phyloP scores from a whole-genome alignment of 2,888 invertebrate genomes.

The Salticus scenicus region DNA sequence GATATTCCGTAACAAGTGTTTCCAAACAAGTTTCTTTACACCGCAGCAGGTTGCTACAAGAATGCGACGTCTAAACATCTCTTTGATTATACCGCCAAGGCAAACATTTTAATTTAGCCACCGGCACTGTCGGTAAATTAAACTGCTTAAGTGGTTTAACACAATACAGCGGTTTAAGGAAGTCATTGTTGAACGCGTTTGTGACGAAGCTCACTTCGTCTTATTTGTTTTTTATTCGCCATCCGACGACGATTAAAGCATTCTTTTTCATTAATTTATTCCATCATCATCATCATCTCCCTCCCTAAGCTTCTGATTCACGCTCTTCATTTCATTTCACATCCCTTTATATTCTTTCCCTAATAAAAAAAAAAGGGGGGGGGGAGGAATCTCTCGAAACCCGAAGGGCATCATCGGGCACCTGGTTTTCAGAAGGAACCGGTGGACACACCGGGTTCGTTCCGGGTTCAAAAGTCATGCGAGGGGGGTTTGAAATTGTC shows the following conservation, averaged over 20 bases:
- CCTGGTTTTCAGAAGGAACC: slow-evolving; percentile 53
- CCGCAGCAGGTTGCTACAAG: no score
- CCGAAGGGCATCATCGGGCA: slow-evolving; percentile 31
- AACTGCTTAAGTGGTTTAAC: not conserved
- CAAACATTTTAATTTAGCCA: not conserved
- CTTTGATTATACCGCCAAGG: no score
- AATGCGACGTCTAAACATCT: no score
- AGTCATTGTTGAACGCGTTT: slow-evolving; percentile 4
- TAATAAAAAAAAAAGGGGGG: not conserved
- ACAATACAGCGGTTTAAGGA: not conserved
- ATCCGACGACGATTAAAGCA: slow-evolving; percentile 11
- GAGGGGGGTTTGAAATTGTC: slow-evolving; percentile 45
- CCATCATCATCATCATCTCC: not conserved
- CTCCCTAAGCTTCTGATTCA: slow-evolving; percentile 18
- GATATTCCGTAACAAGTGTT: no score
- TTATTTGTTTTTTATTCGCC: not conserved
- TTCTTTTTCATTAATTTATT: slow-evolving; percentile 39
- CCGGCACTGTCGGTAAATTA: not conserved
- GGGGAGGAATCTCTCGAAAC: slow-evolving; percentile 1
- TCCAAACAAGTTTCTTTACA: no score
- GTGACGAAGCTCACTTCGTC: not conserved
- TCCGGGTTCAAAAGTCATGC: slow-evolving; percentile 66
- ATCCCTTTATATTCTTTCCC: slow-evolving; percentile 34
- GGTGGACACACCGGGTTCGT: slow-evolving; percentile 39
- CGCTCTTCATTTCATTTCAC: slow-evolving; percentile 55